Percentiles rank a stretch among this genome's conserved stretches.
phyloP scores from a whole-genome alignment of 2,888 invertebrate genomes.

The Automeris io region DNA sequence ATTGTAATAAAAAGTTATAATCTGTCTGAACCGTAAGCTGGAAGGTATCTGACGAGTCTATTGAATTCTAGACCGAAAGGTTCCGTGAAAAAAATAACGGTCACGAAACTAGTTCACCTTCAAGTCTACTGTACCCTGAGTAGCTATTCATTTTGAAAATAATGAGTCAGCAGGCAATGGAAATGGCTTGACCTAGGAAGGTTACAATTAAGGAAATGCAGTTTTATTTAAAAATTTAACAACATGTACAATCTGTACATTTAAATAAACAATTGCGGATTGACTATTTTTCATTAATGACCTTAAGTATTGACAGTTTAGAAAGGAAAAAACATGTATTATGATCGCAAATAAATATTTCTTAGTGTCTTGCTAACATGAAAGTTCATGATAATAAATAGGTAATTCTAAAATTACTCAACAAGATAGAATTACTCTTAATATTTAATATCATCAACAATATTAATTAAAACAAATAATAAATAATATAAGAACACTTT shows the following conservation, averaged over 20 bases:
- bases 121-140: conserved; percentile 9
- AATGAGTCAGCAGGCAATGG: conserved; percentile 22
- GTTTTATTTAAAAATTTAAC: background rate
- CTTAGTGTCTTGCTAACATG: too few relatives aligned
- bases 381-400: too few relatives aligned
- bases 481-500: too few relatives aligned
- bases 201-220: conserved; percentile 16
- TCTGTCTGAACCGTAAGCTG: background rate
- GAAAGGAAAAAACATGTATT: too few relatives aligned
- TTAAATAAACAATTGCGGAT: background rate
- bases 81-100: conserved; percentile 6
- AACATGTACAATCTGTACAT: background rate
- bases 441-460: too few relatives aligned
- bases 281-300: background rate
- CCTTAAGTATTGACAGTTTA: background rate
- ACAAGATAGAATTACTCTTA: too few relatives aligned
- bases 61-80: background rate
- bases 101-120: conserved; percentile 8
- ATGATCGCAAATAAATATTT: too few relatives aligned
- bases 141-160: conserved; percentile 14
- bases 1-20: too few relatives aligned
- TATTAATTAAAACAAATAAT: too few relatives aligned
- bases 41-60: background rate
- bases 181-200: conserved; percentile 16
- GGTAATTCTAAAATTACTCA: too few relatives aligned